Percentiles rank a stretch among this genome's conserved stretches.
Conservation (phyloP, 2,113 vertebrate species). For the Macrotis lagotis region DNA sequence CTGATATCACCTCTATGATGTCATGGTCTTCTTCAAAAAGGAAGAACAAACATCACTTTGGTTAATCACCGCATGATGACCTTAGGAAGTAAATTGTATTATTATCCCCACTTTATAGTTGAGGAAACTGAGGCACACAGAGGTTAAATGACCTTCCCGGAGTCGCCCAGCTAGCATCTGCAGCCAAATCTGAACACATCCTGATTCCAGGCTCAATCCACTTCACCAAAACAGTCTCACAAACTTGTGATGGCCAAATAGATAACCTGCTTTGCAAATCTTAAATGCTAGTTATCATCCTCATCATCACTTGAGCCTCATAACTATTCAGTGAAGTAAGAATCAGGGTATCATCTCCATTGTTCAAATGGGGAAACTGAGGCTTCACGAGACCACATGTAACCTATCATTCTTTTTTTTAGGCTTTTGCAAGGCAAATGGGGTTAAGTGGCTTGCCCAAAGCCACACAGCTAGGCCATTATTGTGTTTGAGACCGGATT, state of each 20-base stretch:
- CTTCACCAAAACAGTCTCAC: not conserved
- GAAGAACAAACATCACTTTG: no score
- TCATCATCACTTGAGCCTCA: not conserved
- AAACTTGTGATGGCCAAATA: not conserved
- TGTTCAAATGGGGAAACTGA: not conserved
- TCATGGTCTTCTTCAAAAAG: no score
- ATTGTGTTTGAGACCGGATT: no score
- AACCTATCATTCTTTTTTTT: not conserved
- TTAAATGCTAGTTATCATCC: not conserved
- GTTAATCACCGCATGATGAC: no score
- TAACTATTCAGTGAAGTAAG: not conserved
- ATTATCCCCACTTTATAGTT: not conserved
- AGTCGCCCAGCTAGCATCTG: no score
- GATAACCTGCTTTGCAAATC: not conserved
- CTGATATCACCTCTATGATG: no score
- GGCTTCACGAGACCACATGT: not conserved
- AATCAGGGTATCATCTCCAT: not conserved
- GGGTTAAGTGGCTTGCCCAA: no score
- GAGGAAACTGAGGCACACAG: not conserved
- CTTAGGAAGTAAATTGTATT: not conserved
- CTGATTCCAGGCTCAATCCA: not conserved
- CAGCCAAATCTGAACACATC: not conserved
- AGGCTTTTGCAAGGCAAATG: no score
- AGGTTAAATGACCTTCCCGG: not conserved
- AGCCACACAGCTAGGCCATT: no score